Base-by-base conservation (phyloP, 2,113 vertebrate genomes). In the Orthochromis malagaraziensis region DNA sequence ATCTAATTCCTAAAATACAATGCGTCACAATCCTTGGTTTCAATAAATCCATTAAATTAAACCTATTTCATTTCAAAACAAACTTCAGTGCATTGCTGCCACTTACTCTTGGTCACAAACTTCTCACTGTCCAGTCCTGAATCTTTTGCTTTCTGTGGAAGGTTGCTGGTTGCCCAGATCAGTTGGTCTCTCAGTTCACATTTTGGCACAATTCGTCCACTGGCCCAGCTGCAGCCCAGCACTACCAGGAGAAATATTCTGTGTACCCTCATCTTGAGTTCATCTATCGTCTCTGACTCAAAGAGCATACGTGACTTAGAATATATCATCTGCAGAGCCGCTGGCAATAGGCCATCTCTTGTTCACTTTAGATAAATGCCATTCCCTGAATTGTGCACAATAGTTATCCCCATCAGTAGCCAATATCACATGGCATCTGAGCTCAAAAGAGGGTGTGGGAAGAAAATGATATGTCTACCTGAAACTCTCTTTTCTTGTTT, bases 31-130 rank as follows among this genome's bases (percentile, higher is more conserved):
- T 47, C 40, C 40, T 17, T 10, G 9, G 9, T 47, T 75, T 47
- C 14, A 26, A 26, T 24, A 17, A 42, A 73, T 73, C 40, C 24
- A 73, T 47, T 26, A 11, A 73, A 75, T 29, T 16, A 47, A 19
- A 29, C 17, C 38, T 11, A 75, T 19, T 47, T 75, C 16, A 47
- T 75, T 73, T 11, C 9, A 3, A 29, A 75, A 3, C 24, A 75
- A 14, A 19, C 42, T 47, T 47, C 40, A 29, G 24, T 73, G 40
- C 14, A 47, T 47, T 8, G 63, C 40, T 38, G 33, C 4, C 65
- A 42, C 65, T 87, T 21, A 94, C 93, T 53, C 51, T 84, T 87
- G 35, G 90, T 82, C 26, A 86, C 2, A 0, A 84, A 6, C n/a
- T 8, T 29, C 1, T 65, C 24, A 2, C 1, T 3, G 26, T 11